Percentiles rank a stretch among this genome's conserved stretches.
These are phyloP conservation scores for Phyllotreta striolata DNA, from an alignment of 2,888 invertebrate species.

Conservation along the genomic window DNA sequence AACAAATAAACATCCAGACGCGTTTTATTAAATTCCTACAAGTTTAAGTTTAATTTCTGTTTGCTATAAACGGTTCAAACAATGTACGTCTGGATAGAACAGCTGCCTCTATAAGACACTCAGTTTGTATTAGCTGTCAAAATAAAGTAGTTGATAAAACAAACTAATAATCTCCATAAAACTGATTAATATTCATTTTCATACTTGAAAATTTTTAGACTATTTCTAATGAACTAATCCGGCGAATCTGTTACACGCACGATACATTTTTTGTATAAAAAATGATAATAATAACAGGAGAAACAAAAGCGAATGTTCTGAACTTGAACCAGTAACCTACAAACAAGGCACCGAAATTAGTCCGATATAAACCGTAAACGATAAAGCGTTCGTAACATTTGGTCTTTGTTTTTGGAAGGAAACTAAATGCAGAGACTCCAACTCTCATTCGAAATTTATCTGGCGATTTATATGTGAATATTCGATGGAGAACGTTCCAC, in stretches of 20 bases:
- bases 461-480: slow-evolving; percentile 13
- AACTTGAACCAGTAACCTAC: slow-evolving; percentile 21
- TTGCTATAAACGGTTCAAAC: no score
- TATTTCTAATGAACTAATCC: no score
- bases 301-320: slow-evolving; percentile 11
- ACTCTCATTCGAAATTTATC: slow-evolving; percentile 14
- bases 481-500: neutral
- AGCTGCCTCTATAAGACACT: neutral
- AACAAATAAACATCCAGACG: no score
- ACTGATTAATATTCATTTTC: no score
- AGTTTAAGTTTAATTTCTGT: no score
- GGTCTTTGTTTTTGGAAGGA: slow-evolving; percentile 15
- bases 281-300: neutral
- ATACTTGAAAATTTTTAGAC: no score
- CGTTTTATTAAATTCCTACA: no score
- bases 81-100: no score
- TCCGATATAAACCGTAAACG: slow-evolving; percentile 12
- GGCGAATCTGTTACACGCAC: neutral
- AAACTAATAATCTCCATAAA: no score
- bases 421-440: neutral
- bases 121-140: neutral
- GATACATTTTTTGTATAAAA: neutral
- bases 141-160: neutral
- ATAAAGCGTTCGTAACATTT: slow-evolving; percentile 15
- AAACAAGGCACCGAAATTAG: slow-evolving; percentile 8